Conservation (phyloP, 2,797 vertebrate genomes). For the Luscinia megarhynchos region DNA sequence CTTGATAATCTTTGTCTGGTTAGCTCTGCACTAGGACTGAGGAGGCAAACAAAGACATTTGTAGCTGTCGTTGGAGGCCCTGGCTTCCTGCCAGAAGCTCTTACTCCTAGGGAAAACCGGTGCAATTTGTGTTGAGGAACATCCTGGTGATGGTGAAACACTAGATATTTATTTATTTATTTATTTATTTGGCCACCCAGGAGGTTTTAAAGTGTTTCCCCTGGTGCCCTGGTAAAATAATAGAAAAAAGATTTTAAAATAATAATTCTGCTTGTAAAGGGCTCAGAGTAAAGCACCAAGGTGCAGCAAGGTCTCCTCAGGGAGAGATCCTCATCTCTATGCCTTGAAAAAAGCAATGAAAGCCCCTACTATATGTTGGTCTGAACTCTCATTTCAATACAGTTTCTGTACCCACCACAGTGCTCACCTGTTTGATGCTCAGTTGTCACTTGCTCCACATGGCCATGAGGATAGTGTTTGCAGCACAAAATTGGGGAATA, state of each 20-base stretch:
- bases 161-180: background rate
- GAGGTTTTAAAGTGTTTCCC: background rate
- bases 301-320: background rate
- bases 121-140: conserved; percentile 46
- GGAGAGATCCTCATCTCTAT: background rate
- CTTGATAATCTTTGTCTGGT: conserved; percentile 69
- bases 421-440: background rate
- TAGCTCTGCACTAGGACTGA: conserved; percentile 48
- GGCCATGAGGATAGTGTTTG: background rate
- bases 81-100: conserved; percentile 57
- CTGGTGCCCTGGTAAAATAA: background rate
- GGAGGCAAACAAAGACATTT: conserved; percentile 71
- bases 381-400: background rate
- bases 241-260: background rate
- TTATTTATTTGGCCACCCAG: background rate
- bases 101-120: conserved; percentile 27
- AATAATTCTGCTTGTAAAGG: background rate
- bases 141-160: background rate
- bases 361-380: background rate
- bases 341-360: background rate
- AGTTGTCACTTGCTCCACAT: background rate
- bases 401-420: background rate
- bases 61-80: conserved; percentile 47
- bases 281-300: background rate
- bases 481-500: background rate